Evolutionary conservation across 2,888 invertebrate genomes (phyloP).

Genomic region (Stictocephala bisonia): DNA sequence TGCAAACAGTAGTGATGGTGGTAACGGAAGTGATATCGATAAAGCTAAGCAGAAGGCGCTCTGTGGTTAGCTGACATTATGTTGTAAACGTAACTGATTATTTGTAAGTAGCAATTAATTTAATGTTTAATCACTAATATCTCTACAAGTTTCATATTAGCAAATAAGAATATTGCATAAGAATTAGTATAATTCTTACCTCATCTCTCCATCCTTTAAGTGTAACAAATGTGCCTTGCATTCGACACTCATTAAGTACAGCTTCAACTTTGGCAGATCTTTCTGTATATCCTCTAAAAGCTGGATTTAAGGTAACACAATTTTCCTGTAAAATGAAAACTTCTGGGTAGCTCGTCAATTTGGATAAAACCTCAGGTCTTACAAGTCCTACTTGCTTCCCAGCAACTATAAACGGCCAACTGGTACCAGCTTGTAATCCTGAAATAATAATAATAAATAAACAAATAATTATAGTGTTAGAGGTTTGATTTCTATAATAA

Average conservation of each 20-base stretch:
- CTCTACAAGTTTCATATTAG: too few species aligned
- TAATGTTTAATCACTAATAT: too few species aligned
- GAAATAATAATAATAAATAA: slow-evolving; percentile 56
- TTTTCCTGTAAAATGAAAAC: slow-evolving; percentile 79
- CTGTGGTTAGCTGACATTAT: too few species aligned
- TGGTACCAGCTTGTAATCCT: slow-evolving; percentile 83
- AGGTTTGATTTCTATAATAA: too few species aligned
- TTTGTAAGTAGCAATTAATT: too few species aligned
- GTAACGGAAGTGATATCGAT: too few species aligned
- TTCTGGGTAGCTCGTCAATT: slow-evolving; percentile 84
- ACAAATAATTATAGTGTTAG: too few species aligned
- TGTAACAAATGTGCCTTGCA: slow-evolving; percentile 81
- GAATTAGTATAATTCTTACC: too few species aligned
- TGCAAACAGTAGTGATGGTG: too few species aligned
- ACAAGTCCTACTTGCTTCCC: slow-evolving; percentile 91
- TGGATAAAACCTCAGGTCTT: slow-evolving; percentile 84
- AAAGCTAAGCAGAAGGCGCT: too few species aligned
- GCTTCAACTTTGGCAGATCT: slow-evolving; percentile 81
- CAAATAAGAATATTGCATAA: too few species aligned
- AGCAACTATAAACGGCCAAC: slow-evolving; percentile 88
- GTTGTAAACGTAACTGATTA: too few species aligned
- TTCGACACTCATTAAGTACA: slow-evolving; percentile 80
- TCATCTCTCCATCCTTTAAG: slow-evolving; percentile 95
- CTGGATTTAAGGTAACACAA: slow-evolving; percentile 86
- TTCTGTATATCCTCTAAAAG: slow-evolving; percentile 86